Evolutionary conservation across 1,140 invertebrate genomes (phyloP), one percentile per base, ranked within the genome.

Genomic region (Drosophila pandora): DNA sequence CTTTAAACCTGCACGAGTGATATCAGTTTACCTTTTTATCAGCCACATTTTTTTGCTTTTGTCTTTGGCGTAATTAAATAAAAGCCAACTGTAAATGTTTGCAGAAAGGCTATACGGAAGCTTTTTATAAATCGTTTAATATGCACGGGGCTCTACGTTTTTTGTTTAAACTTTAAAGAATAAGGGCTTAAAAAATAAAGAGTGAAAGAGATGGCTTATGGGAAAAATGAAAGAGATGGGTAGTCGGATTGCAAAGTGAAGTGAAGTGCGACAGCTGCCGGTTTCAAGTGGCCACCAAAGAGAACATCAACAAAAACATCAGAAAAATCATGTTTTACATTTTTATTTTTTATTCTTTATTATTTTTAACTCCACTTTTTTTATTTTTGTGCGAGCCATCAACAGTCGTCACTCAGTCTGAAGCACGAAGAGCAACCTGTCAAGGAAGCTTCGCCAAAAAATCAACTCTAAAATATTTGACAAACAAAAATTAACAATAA

Each of bases 51-150:
- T 84, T 74, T 30, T 6, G 39, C 41, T 47, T 7, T 48, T 61
- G 17, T 58, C 37, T 64, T 73, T 63, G 30, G 45, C 49, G 56
- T 81, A 82, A 88, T 82, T 82, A 72, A 87, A 82, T 75, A 71
- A 78, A 83, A 76, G 55, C 59, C 67, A 88, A 87, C 70, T 82
- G 82, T 88, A 87, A 87, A 87, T 87, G 88, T 87, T 88, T 88
- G 78, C 82, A 49, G 74, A 82, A 82, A 78, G 83, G 82, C 83
- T 88, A 88, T 88, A 83, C 74, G 83, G 83, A 87, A 88, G 82
- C 82, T 82, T 79, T 81, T 85, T 70, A 63, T 72, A 71, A 59
- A 71, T 45, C 49, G 52, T 82, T 75, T 75, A 63, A 78, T 65
- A 69, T 68, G 64, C 63, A 60, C 45, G 64, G 60, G 52, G n/a